Percentiles rank a stretch among this genome's conserved stretches.
Evolutionary conservation across 2,113 vertebrate species (phyloP).

Genomic region (Syngnathus scovelli): DNA sequence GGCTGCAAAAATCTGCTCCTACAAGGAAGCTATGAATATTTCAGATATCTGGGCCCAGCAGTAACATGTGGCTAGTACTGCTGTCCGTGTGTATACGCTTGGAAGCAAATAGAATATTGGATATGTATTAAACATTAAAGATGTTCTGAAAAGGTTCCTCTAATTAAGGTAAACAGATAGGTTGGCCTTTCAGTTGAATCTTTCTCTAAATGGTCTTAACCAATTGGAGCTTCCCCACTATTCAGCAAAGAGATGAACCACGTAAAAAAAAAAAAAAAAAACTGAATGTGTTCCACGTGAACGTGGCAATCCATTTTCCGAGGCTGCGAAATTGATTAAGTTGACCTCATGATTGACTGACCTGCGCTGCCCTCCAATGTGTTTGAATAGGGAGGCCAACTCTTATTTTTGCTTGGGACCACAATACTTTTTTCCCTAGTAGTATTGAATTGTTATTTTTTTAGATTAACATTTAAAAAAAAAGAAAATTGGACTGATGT

Average conservation of each 20-base stretch:
- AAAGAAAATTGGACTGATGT: too few species aligned
- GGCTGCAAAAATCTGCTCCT: constrained; percentile 52
- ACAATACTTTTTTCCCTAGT: too few species aligned
- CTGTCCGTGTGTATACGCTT: constrained; percentile 9
- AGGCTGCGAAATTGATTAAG: constrained; percentile 18
- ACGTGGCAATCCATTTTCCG: background rate
- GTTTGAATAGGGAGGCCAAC: background rate
- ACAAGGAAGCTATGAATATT: constrained; percentile 66
- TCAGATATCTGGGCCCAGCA: constrained; percentile 37
- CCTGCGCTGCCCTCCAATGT: background rate
- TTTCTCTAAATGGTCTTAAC: background rate
- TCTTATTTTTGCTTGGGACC: too few species aligned
- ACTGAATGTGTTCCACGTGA: constrained; percentile 8
- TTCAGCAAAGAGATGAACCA: background rate
- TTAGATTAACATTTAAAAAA: too few species aligned
- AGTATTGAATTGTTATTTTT: too few species aligned
- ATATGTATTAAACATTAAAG: constrained; percentile 9
- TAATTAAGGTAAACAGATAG: background rate
- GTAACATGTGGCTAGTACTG: constrained; percentile 33
- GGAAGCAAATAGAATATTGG: constrained; percentile 11
- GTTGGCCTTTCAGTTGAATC: background rate
- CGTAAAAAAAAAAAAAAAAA: too few species aligned
- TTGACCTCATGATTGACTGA: constrained; percentile 8
- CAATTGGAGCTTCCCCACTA: background rate
- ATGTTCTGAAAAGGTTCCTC: background rate